Evolutionary conservation across 2,797 vertebrate species (phyloP), one percentile per base, ranked within the genome.

Genomic region (Heteromormyrus szaboi): DNA sequence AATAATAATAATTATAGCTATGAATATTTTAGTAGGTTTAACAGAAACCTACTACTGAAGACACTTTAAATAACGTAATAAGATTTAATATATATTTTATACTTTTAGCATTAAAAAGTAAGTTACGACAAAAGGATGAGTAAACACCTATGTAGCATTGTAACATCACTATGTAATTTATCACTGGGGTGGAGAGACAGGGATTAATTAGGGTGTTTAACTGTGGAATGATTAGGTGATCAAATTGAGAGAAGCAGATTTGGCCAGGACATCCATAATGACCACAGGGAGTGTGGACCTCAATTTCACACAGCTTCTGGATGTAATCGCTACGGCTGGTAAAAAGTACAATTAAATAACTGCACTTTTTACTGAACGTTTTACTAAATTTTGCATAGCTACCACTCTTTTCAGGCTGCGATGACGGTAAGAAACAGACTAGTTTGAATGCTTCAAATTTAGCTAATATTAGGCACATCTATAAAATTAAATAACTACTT

Each of bases 241-340:
- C 56, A 87, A 87, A 87, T 50, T 46, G n/a, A 65, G 44, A 87
- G 86, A 50, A 48, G 59, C 59, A 68, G 56, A 87, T 68, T 87
- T 65, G 44, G 86, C 86, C 86, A 87, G 59, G 59, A 87, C 59
- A 86, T 86, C 53, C 51, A 86, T 86, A 86, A 86, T 86, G 85
- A 56, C 53, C 85, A 41, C 53, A n/a, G 53, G 51, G 85, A 86
- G 85, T 14, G 54, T 2, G 37, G 33, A 86, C 85, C 53, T 59
- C 85, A 86, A 86, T 86, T 86, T 86, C 50, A 86, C 51, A 86
- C 33, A 9, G 17, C 53, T 37, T 59, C 29, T 29, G 19, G 85
- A 86, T 33, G 53, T 54, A 37, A 44, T 59, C 29, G 7, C 41
- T 19, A 51, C 2, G 41, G 37, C 41, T 44, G 8, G 76, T 25